Evolutionary conservation across 2,797 vertebrate species (phyloP).

Genomic region (Mionectes olivaceus): DNA sequence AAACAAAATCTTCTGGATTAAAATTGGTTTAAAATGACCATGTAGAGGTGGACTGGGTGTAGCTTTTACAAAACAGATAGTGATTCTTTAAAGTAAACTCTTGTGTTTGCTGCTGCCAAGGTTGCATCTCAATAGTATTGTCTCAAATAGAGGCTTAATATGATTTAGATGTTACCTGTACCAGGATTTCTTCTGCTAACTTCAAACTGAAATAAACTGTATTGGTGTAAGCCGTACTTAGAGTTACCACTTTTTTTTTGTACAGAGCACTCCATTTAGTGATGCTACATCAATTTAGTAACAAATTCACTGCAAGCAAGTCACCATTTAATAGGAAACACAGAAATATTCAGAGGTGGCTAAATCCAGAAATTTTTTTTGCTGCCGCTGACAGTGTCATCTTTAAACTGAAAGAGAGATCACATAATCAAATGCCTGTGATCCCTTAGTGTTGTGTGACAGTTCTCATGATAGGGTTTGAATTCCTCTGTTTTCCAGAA

Average conservation of each 20-base stretch:
- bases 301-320: background rate
- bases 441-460: background rate
- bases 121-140: background rate
- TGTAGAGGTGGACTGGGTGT: background rate
- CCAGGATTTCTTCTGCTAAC: background rate
- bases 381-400: background rate
- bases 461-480: background rate
- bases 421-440: background rate
- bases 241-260: background rate
- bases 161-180: background rate
- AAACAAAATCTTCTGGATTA: background rate
- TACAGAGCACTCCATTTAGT: background rate
- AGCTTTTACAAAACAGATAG: background rate
- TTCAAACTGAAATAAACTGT: background rate
- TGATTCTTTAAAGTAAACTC: background rate
- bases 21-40: background rate
- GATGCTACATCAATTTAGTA: background rate
- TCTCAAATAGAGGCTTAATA: background rate
- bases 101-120: background rate
- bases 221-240: background rate
- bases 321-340: background rate
- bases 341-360: background rate
- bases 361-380: background rate
- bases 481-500: background rate
- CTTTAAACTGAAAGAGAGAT: background rate